Evolutionary conservation across 2,888 invertebrate genomes (phyloP).

Genomic region (Zygothrica quintamaculata): DNA sequence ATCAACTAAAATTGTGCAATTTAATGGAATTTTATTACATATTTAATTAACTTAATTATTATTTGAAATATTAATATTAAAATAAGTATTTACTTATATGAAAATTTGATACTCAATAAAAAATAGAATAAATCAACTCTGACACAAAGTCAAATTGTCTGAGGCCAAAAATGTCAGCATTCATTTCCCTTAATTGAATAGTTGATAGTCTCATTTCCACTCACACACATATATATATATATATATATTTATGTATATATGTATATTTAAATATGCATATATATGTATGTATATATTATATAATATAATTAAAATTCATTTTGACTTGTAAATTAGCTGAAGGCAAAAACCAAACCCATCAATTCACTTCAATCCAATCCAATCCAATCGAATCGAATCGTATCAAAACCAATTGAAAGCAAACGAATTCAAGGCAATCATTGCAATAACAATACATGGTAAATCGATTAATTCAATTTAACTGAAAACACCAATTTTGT

Average conservation of each 20-base stretch:
- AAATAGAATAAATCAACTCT: conserved; percentile 45
- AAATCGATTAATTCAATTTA: conserved; percentile 64
- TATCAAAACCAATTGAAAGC: not conserved
- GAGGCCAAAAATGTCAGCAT: conserved; percentile 30
- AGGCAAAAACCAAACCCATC: conserved; percentile 24
- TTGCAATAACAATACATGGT: not conserved
- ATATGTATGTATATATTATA: conserved; percentile 14
- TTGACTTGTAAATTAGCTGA: conserved; percentile 43
- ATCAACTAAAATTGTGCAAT: no score
- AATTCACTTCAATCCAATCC: not conserved
- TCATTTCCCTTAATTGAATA: conserved; percentile 75
- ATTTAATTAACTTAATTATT: no score
- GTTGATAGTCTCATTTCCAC: conserved; percentile 49
- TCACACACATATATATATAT: not conserved
- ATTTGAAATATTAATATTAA: not conserved
- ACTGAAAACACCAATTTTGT: conserved; percentile 42
- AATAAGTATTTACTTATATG: conserved; percentile 14
- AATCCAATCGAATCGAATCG: not conserved
- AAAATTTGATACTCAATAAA: conserved; percentile 10
- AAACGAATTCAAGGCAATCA: conserved; percentile 6
- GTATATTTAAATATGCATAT: not conserved
- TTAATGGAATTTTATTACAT: no score
- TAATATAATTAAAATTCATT: conserved; percentile 71
- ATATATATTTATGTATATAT: conserved; percentile 6
- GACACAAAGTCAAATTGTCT: conserved; percentile 34